These are phyloP conservation scores for Elephantulus edwardii DNA, from an alignment of 2,113 vertebrate species.

Conservation along the genomic window DNA sequence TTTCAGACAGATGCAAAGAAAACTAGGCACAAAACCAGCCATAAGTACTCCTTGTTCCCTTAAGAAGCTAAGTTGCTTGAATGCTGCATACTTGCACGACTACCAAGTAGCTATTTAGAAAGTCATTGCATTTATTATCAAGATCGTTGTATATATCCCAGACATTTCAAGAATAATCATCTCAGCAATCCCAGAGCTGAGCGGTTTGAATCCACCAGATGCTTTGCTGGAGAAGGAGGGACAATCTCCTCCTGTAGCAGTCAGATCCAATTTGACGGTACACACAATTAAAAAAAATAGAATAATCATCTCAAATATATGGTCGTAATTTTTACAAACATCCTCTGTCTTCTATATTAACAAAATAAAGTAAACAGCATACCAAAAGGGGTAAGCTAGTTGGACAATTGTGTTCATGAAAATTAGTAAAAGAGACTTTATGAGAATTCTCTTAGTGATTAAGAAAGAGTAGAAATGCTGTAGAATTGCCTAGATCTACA, in stretches of 20 bases:
- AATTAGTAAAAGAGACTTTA: not conserved
- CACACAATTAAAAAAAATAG: no score
- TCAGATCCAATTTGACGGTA: no score
- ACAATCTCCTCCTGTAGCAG: no score
- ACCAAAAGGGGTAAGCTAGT: not conserved
- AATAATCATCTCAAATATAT: not conserved
- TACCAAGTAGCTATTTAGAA: not conserved
- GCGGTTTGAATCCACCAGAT: no score
- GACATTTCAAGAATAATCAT: not conserved
- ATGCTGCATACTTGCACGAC: not conserved
- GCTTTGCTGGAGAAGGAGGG: no score
- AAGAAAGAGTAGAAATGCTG: not conserved
- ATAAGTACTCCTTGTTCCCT: not conserved
- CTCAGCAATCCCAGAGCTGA: no score
- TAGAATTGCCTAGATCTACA: not conserved
- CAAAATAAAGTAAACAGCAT: not conserved
- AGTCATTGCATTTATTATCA: not conserved
- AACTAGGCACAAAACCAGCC: constrained; percentile 27
- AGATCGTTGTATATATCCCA: not conserved
- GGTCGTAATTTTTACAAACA: not conserved
- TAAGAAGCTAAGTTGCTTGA: not conserved
- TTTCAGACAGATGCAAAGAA: constrained; percentile 76
- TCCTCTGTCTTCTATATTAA: not conserved
- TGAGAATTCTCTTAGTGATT: not conserved
- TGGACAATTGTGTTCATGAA: not conserved